These are phyloP conservation scores for Cenopis cana DNA, from an alignment of 2,888 invertebrate species.

Conservation along the genomic window DNA sequence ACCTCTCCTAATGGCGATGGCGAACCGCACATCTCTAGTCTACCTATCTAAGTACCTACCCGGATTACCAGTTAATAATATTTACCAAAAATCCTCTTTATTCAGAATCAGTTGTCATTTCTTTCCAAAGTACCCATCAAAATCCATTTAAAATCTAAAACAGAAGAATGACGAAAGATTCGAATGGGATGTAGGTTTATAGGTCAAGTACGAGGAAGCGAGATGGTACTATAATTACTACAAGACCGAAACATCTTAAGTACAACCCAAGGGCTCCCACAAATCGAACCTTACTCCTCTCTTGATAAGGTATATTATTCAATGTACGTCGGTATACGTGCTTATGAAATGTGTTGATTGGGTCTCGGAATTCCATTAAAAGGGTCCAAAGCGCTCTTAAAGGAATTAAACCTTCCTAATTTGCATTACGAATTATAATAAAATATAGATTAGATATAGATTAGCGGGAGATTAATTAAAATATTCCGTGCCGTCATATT, in stretches of 20 bases:
- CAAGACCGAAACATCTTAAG: slow-evolving; percentile 12
- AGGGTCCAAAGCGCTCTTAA: slow-evolving; percentile 60
- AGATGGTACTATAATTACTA: slow-evolving; percentile 40
- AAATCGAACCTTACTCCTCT: slow-evolving; percentile 2
- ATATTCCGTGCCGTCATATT: slow-evolving; percentile 3
- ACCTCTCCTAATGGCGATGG: too few relatives aligned
- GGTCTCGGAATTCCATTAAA: slow-evolving; percentile 56
- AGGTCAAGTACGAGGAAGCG: slow-evolving; percentile 63
- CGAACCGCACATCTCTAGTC: too few relatives aligned
- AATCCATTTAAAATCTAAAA: neutral
- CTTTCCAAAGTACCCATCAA: neutral
- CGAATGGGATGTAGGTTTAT: slow-evolving; percentile 56
- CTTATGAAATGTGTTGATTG: slow-evolving; percentile 32
- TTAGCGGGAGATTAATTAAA: slow-evolving; percentile 29
- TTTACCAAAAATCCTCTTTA: too few relatives aligned
- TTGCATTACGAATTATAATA: slow-evolving; percentile 50
- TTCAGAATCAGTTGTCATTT: too few relatives aligned
- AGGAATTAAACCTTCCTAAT: slow-evolving; percentile 59
- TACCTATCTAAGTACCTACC: too few relatives aligned
- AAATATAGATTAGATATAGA: slow-evolving; percentile 41
- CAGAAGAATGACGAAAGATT: slow-evolving; percentile 19
- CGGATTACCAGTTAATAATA: too few relatives aligned
- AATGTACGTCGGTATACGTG: neutral
- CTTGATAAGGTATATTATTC: neutral
- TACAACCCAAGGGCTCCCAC: neutral